Percentiles rank a stretch among this genome's conserved stretches.
These are phyloP conservation scores for Molossus molossus DNA, from an alignment of 2,797 vertebrate genomes.

Conservation along the genomic window DNA sequence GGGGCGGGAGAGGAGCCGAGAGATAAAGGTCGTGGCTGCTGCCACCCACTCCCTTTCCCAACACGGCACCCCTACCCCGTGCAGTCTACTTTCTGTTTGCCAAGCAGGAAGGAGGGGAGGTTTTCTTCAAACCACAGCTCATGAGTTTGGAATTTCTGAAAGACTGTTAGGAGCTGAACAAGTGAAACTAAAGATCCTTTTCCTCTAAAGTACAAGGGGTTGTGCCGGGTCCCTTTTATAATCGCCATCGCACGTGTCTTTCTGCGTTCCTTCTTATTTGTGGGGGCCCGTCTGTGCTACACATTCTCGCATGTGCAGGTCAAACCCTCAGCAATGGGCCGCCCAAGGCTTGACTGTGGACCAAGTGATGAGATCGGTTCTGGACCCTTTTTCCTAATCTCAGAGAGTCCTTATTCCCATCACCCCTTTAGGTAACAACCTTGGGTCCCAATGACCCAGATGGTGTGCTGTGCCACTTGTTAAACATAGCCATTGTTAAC, in stretches of 20 bases:
- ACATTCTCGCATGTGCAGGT: neutral
- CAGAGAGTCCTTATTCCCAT: neutral
- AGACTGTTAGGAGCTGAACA: neutral
- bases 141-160: conserved; percentile 12
- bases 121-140: neutral
- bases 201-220: neutral
- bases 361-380: neutral
- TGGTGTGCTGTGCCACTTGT: neutral
- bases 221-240: neutral
- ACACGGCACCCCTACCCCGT: neutral
- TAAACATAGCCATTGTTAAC: neutral
- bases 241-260: rapidly evolving
- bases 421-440: neutral
- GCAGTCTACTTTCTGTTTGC: neutral
- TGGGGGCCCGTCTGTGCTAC: neutral
- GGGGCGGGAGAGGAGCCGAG: neutral
- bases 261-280: neutral
- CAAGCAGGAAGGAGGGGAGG: neutral
- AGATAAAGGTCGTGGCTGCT: neutral
- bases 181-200: neutral
- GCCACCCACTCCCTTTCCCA: neutral
- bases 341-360: too few species aligned
- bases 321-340: neutral
- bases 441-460: neutral
- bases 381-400: neutral